Base-by-base conservation (phyloP, 2,113 vertebrate genomes). In the Falco punctatus region DNA sequence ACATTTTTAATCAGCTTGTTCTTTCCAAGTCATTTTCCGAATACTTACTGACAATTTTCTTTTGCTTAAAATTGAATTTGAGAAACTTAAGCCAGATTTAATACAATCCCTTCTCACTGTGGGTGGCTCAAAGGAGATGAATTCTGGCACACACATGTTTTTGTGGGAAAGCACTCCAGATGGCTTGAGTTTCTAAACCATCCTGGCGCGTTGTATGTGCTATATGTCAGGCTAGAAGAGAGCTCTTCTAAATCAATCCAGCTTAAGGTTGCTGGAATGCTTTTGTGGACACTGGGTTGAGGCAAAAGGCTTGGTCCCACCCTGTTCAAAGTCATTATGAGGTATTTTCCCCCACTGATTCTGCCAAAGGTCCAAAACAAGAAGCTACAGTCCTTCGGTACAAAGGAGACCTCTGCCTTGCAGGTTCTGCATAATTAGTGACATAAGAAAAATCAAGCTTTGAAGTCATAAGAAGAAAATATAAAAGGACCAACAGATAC, bases 121-220 rank as follows among this genome's bases (percentile, higher is more conserved):
- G 95, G 92, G 97, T 95, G 86, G 92, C 81, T 92, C 78, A 59
- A n/a, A 91, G 65, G 73, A 94, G 84, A 49, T 57, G 51, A 72
- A 20, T 89, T 72, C 77, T 92, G 85, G 88, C 77, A 12, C 28
- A 26, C 52, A 79, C 42, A 78, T 69, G 77, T 70, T 73, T 81
- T 69, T 89, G 86, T 7, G 65, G 69, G 49, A 48, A 81, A 86
- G 86, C 86, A 46, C 65, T 96, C 83, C 95, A 95, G 91, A 94
- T 87, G 95, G 91, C 84, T 94, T 79, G 61, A 89, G 91, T 92
- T 94, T 91, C 83, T 91, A 81, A 95, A 80, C 54, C 52, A 46
- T 22, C 35, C 65, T 84, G 57, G 52, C 40, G 59, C 6, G 10
- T 15, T 52, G 11, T 27, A 30, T 52, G 26, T n/a, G 64, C 49